A percentile compares a stretch with the other conserved stretches of the same genome.
Conservation (phyloP, 23 tunicate species). For the Ciona savignyi region DNA sequence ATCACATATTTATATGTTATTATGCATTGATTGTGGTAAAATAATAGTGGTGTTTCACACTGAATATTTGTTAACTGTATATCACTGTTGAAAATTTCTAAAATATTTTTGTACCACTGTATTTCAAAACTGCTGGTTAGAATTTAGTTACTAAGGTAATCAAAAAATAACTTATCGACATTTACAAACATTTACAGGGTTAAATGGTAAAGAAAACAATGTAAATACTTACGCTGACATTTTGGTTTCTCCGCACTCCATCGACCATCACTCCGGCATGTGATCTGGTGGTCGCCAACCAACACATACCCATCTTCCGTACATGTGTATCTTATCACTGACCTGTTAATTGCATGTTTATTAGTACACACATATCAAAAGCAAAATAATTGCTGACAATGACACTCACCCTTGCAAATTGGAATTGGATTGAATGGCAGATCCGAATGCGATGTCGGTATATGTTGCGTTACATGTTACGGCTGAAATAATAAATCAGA, state of each 20-base stretch:
- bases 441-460: conserved; percentile 28
- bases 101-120: neutral
- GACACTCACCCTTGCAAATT: conserved; percentile 24
- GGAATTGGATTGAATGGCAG: conserved; percentile 2
- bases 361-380: no score
- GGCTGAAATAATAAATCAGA: conserved; percentile 4
- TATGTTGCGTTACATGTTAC: conserved; percentile 32
- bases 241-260: conserved; percentile 61
- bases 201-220: neutral
- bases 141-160: no score
- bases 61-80: neutral
- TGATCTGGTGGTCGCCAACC: conserved; percentile 28
- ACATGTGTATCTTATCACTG: conserved; percentile 20
- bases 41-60: no score
- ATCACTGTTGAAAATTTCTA: neutral
- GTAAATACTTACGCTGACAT: conserved; percentile 37
- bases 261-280: conserved; percentile 32
- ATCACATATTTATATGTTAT: no score
- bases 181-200: neutral
- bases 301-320: conserved; percentile 28
- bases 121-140: neutral
- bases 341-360: conserved; percentile 15
- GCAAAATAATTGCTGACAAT: neutral
- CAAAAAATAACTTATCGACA: neutral
- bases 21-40: no score